Percentiles rank a stretch among this genome's conserved stretches.
phyloP scores from a whole-genome alignment of 2,797 vertebrate species.

The Mycteria americana region DNA sequence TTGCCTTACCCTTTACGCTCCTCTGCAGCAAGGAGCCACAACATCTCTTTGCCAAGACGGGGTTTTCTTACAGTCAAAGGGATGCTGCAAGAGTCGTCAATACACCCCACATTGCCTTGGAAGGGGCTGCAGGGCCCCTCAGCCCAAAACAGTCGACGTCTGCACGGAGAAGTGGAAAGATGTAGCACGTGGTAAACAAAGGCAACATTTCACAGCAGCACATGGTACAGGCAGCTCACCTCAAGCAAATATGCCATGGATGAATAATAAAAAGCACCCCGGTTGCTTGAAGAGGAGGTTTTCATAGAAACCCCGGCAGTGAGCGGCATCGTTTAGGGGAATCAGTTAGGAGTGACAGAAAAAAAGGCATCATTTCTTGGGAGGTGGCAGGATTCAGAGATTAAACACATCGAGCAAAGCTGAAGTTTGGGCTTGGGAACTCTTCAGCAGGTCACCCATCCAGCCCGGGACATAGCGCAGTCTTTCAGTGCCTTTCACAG shows the following conservation, averaged over 20 bases:
- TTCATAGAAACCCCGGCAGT: constrained; percentile 1
- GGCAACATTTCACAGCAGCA: not conserved
- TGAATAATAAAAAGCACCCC: not conserved
- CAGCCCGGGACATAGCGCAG: rapidly evolving
- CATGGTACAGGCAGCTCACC: not conserved
- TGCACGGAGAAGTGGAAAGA: not conserved
- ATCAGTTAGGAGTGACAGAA: not conserved
- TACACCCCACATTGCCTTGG: not conserved
- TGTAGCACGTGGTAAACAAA: not conserved
- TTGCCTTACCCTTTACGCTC: not conserved
- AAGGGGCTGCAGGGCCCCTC: not conserved
- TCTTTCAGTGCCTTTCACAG: not conserved
- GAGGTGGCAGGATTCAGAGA: not conserved
- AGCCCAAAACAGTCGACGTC: not conserved
- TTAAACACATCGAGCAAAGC: not conserved
- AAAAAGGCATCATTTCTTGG: not conserved
- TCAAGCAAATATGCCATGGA: not conserved
- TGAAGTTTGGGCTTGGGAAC: not conserved
- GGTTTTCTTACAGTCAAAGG: not conserved
- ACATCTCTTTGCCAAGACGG: rapidly evolving
- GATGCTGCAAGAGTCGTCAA: not conserved
- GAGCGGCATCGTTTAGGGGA: not conserved
- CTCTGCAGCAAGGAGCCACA: not conserved
- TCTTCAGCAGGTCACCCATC: not conserved
- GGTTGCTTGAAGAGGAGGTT: not conserved